A percentile compares a stretch with the other conserved stretches of the same genome.
phyloP scores from a whole-genome alignment of 2,888 invertebrate species.

The Platerodrilus igneus region DNA sequence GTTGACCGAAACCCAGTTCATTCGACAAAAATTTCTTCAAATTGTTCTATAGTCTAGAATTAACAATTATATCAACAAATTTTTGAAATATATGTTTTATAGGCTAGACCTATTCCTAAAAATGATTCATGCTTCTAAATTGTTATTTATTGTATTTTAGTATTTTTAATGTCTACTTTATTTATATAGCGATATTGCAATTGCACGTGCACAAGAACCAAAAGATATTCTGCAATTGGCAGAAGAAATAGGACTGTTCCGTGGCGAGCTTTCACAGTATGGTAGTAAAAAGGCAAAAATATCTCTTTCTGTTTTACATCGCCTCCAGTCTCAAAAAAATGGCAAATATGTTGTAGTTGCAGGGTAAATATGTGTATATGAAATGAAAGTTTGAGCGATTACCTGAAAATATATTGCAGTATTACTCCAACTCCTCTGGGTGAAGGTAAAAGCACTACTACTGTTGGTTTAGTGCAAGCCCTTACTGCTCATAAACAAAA shows the following conservation, averaged over 20 bases:
- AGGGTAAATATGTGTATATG: slow-evolving; percentile 71
- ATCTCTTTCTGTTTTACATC: slow-evolving; percentile 70
- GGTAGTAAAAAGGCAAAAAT: slow-evolving; percentile 95
- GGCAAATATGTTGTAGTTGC: slow-evolving; percentile 95
- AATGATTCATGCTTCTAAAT: too few relatives aligned
- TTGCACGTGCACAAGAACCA: slow-evolving; percentile 83
- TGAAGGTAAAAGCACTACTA: slow-evolving; percentile 96
- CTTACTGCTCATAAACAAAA: slow-evolving; percentile 75
- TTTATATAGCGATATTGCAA: slow-evolving; percentile 74
- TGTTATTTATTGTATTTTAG: slow-evolving; percentile 3
- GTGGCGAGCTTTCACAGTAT: slow-evolving; percentile 81
- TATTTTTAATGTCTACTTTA: slow-evolving; percentile 7
- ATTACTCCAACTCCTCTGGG: slow-evolving; percentile 99
- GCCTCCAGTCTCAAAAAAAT: slow-evolving; percentile 62
- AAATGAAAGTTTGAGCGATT: not conserved
- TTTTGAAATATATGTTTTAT: too few relatives aligned
- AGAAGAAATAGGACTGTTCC: slow-evolving; percentile 75
- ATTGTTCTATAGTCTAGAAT: too few relatives aligned
- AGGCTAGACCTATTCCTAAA: too few relatives aligned
- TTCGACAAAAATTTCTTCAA: too few relatives aligned
- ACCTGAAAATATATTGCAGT: slow-evolving; percentile 53
- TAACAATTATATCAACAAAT: too few relatives aligned
- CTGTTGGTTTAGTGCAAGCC: slow-evolving; percentile 90
- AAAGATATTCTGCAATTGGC: slow-evolving; percentile 77
- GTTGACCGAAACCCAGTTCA: too few relatives aligned